Evolutionary conservation across 2,113 vertebrate species (phyloP).

Genomic region (Prunella fulvescens): DNA sequence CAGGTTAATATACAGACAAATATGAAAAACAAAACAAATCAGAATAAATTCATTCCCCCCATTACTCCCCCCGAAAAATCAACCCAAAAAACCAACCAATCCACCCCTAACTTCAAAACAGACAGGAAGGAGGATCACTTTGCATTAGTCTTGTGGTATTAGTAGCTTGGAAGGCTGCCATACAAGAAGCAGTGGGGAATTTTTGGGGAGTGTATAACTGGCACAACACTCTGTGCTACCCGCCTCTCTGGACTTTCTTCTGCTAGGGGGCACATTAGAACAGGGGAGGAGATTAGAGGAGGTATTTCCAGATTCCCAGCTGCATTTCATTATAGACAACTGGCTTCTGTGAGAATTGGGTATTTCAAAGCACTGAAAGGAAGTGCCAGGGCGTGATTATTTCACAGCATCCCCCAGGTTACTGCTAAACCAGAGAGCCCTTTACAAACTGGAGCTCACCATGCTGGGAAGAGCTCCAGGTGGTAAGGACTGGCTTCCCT

Average conservation of each 20-base stretch:
- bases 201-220: background rate
- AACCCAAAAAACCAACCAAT: background rate
- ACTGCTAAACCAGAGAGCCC: background rate
- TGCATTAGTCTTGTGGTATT: background rate
- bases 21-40: background rate
- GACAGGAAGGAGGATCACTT: background rate
- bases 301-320: background rate
- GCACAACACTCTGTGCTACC: background rate
- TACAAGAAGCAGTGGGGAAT: background rate
- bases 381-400: background rate
- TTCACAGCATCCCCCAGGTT: background rate
- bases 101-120: background rate
- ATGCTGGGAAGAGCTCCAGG: background rate
- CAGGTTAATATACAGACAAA: background rate
- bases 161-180: background rate
- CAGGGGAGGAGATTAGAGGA: background rate
- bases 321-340: background rate
- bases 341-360: background rate
- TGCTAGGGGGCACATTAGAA: background rate
- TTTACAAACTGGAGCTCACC: background rate
- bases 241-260: background rate
- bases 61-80: background rate
- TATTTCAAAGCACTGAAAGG: background rate
- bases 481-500: background rate
- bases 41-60: background rate